Conservation (phyloP, 2,113 vertebrate species). For the Hippocampus comes region DNA sequence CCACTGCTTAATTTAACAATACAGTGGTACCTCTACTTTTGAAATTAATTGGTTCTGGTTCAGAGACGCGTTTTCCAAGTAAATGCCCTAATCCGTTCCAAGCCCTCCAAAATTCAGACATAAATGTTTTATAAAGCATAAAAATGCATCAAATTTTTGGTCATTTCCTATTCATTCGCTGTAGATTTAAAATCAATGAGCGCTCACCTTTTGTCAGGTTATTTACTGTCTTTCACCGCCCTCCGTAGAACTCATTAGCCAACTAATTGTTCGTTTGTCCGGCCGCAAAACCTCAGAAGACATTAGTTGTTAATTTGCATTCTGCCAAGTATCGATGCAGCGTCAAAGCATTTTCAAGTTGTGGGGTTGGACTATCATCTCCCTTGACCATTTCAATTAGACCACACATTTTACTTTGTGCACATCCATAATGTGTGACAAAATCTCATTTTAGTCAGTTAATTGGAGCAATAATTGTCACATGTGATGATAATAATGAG, state of each 20-base stretch:
- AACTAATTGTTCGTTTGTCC: constrained; percentile 4
- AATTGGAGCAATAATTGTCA: constrained; percentile 11
- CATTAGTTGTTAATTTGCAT: not conserved
- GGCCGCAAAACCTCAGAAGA: not conserved
- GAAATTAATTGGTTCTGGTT: too few species aligned
- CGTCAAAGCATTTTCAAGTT: constrained; percentile 21
- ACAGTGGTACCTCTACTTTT: too few species aligned
- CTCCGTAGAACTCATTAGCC: not conserved
- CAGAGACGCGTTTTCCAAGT: too few species aligned
- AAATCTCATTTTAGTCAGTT: constrained; percentile 19
- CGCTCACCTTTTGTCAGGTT: constrained; percentile 8
- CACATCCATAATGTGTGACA: constrained; percentile 1
- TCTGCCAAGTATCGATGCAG: constrained; percentile 14
- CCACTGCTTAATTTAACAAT: too few species aligned
- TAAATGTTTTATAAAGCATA: too few species aligned
- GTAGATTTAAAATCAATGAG: constrained; percentile 15
- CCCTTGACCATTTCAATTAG: not conserved
- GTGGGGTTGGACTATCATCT: constrained; percentile 4
- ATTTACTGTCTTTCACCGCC: constrained; percentile 19
- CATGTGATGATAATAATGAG: constrained; percentile 2
- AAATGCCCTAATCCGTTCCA: too few species aligned
- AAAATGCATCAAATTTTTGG: not conserved
- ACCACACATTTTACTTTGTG: constrained; percentile 11
- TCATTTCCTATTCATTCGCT: not conserved
- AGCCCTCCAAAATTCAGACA: too few species aligned